These are phyloP conservation scores for Channa striata DNA, from an alignment of 2,797 vertebrate genomes.

Conservation along the genomic window DNA sequence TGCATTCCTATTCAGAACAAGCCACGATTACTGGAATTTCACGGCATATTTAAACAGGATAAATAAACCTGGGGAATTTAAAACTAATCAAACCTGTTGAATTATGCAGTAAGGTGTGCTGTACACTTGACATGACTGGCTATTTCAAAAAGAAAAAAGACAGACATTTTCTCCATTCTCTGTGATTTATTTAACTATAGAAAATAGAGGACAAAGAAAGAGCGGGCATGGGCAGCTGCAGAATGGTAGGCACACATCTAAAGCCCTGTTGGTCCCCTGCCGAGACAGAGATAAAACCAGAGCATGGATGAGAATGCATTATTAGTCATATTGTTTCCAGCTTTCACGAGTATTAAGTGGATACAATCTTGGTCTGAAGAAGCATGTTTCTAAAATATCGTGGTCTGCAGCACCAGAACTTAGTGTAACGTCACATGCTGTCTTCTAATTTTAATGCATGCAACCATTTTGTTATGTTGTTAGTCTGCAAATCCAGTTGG, in stretches of 20 bases:
- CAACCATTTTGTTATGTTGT: background rate
- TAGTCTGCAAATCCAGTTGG: background rate
- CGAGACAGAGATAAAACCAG: slow-evolving; percentile 69
- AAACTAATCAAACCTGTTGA: slow-evolving; percentile 86
- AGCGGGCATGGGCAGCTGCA: slow-evolving; percentile 71
- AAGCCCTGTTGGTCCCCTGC: slow-evolving; percentile 59
- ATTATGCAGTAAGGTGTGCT: slow-evolving; percentile 78
- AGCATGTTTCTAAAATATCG: background rate
- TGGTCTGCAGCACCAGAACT: slow-evolving; percentile 2
- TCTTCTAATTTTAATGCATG: slow-evolving; percentile 1
- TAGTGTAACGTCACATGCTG: background rate
- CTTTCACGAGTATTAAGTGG: slow-evolving; percentile 46
- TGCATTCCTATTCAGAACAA: slow-evolving; percentile 55
- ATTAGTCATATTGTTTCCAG: slow-evolving; percentile 58
- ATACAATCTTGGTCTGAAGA: slow-evolving; percentile 30
- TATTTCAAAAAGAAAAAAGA: slow-evolving; percentile 49
- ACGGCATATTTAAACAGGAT: slow-evolving; percentile 70
- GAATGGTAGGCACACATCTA: slow-evolving; percentile 53
- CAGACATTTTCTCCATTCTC: slow-evolving; percentile 66
- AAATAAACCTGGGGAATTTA: slow-evolving; percentile 76
- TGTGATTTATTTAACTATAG: slow-evolving; percentile 86
- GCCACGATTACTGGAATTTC: slow-evolving; percentile 56
- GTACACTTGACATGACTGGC: slow-evolving; percentile 72
- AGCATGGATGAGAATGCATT: slow-evolving; percentile 57
- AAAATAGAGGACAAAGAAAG: slow-evolving; percentile 79